Percentiles rank a stretch among this genome's conserved stretches.
phyloP scores from a whole-genome alignment of 2,888 invertebrate genomes.

The Dromius quadrimaculatus region DNA sequence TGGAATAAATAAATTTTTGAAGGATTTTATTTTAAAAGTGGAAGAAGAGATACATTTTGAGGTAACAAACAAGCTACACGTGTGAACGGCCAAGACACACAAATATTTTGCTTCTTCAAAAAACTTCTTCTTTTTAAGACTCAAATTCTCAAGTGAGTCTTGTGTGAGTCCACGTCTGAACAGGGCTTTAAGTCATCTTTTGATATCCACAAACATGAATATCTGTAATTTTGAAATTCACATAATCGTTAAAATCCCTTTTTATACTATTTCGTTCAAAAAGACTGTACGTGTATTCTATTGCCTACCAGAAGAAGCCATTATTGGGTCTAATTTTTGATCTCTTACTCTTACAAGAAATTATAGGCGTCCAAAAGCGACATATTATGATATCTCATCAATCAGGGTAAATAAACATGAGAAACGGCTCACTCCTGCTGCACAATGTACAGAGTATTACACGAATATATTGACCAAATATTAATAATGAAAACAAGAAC shows the following conservation, averaged over 20 bases:
- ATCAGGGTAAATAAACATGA: constrained; percentile 89
- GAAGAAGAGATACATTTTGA: no score
- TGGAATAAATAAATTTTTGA: no score
- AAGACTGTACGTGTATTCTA: constrained; percentile 82
- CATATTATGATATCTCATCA: constrained; percentile 86
- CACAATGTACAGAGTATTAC: constrained; percentile 86
- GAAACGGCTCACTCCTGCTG: constrained; percentile 90
- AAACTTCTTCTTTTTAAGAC: no score
- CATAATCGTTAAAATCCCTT: constrained; percentile 81
- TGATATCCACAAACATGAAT: constrained; percentile 79
- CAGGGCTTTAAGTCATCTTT: constrained; percentile 51
- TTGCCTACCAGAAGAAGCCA: constrained; percentile 90
- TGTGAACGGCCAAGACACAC: no score
- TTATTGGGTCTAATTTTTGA: constrained; percentile 90
- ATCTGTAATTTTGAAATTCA: constrained; percentile 82
- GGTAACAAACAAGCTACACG: no score
- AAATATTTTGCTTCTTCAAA: no score
- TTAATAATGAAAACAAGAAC: no score
- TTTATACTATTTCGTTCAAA: constrained; percentile 77
- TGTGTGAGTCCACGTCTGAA: no score
- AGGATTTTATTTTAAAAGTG: no score
- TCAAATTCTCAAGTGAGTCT: no score
- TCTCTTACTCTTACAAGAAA: constrained; percentile 77
- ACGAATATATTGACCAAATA: no score
- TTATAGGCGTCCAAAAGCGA: constrained; percentile 83